Percentiles rank a stretch among this genome's conserved stretches.
phyloP scores from a whole-genome alignment of 2,797 vertebrate genomes.

The Enteromius viviparus region DNA sequence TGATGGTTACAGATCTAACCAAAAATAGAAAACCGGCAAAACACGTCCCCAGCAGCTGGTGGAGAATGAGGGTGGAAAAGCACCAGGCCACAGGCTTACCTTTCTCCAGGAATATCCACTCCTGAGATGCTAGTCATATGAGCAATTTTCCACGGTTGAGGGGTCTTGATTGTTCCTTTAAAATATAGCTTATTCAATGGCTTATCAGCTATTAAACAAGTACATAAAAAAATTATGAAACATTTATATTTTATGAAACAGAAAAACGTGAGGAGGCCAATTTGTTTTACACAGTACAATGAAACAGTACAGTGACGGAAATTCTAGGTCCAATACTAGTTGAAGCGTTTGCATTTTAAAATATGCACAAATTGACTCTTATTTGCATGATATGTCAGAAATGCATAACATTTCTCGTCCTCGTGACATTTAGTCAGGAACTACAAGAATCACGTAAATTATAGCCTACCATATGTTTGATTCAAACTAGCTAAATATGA shows the following conservation, averaged over 20 bases:
- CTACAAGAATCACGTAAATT: not conserved
- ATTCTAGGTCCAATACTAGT: not conserved
- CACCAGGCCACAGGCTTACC: constrained; percentile 4
- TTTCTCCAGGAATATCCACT: constrained; percentile 42
- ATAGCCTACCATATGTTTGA: not conserved
- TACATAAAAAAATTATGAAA: not conserved
- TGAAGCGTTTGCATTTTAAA: not conserved
- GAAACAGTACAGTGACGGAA: not conserved
- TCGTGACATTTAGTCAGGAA: not conserved
- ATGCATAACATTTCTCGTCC: not conserved
- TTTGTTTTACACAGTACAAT: not conserved
- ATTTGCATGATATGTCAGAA: not conserved
- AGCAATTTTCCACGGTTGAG: constrained; percentile 65
- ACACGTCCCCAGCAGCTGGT: not conserved
- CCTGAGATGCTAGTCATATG: constrained; percentile 65
- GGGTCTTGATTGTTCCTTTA: not conserved
- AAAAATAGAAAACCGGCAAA: not conserved
- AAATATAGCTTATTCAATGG: not conserved
- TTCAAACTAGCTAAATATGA: not conserved
- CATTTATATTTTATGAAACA: not conserved
- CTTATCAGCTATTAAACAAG: not conserved
- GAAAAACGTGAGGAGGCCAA: not conserved
- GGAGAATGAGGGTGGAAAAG: not conserved
- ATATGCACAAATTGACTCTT: not conserved
- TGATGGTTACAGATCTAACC: too few species aligned